Conservation (phyloP, 2,113 vertebrate species). For the Vulpes vulpes region DNA sequence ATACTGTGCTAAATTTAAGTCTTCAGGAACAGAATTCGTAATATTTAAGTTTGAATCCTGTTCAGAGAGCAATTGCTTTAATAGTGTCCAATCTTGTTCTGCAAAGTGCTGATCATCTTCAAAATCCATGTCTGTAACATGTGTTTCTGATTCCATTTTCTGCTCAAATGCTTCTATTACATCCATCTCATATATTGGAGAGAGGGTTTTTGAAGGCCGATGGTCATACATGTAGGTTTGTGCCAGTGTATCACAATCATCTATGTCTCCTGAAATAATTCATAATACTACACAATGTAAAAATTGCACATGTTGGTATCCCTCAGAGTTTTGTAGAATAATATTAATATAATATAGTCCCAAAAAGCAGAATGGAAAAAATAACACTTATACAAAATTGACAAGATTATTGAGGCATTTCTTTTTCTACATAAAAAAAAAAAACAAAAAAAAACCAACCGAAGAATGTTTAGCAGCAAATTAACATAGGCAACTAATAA, state of each 20-base stretch:
- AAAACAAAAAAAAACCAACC: conserved; percentile 63
- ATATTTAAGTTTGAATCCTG: conserved; percentile 95
- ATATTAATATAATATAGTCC: conserved; percentile 86
- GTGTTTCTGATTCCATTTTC: conserved; percentile 91
- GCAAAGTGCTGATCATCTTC: conserved; percentile 90
- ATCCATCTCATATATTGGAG: conserved; percentile 98
- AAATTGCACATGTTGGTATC: conserved; percentile 89
- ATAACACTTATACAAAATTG: conserved; percentile 86
- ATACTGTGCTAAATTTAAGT: conserved; percentile 98
- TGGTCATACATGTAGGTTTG: conserved; percentile 97
- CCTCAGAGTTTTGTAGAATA: conserved; percentile 88
- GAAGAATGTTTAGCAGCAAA: conserved; percentile 85
- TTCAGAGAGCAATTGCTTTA: conserved; percentile 95
- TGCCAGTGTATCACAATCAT: conserved; percentile 98
- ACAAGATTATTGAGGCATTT: conserved; percentile 86
- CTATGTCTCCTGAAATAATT: conserved; percentile 99
- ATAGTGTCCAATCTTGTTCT: conserved; percentile 96
- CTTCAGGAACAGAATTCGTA: conserved; percentile 97
- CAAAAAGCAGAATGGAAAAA: conserved; percentile 83
- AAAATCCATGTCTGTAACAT: conserved; percentile 87
- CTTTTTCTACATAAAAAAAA: conserved; percentile 85
- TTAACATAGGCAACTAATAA: conserved; percentile 88
- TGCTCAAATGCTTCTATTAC: conserved; percentile 94
- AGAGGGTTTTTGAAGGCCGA: conserved; percentile 97
- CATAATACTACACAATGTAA: conserved; percentile 99